Base-by-base conservation (phyloP, 2,888 invertebrate genomes). In the Andrena marginata region DNA sequence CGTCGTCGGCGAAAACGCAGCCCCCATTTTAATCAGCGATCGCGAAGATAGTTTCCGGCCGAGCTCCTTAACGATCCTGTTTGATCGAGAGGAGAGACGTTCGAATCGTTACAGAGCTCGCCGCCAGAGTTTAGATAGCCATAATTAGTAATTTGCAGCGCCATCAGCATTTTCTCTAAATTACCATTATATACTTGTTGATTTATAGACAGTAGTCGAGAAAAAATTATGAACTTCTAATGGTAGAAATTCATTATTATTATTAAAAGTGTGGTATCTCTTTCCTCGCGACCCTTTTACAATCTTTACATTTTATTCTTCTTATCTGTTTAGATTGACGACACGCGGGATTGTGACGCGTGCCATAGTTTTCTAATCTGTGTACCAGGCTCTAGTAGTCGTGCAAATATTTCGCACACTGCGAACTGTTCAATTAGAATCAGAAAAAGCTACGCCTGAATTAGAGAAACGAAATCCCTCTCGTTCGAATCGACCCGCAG, bases 391-490 rank as follows among this genome's bases (percentile, higher is more conserved):
- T 31, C 33, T 23, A 16, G 3, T 2, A 13, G 16, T 4, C 49
- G 16, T 31, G 13, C 5, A 5, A 56, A 23, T 6, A 23, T 4
- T 48, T 33, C 7, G 10, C 48, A 2, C 16, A 56, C 64, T 6
- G 23, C 31, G 56, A 63, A 42, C 42, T 13, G 0, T 33, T 56
- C 5, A 23, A 23, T 42, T 42, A 1, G 42, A 42, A 42, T 16
- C 23, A 5, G 4, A n/a, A 26, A 54, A 42, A 42, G 42, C 13
- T 2, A 10, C 31, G 23, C 3, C 7, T 16, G 62, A 59, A 67
- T 33, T 16, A 33, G 71, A 67, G 42, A 35, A 77, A 68, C 26
- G 63, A 51, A 69, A 73, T 64, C 56, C n/a, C 35, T 65, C 62
- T 20, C 70, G 51, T 67, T 73, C 31, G 49, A 67, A 59, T 48